Percentiles rank a stretch among this genome's conserved stretches.
Evolutionary conservation across 2,888 invertebrate genomes (phyloP).

Genomic region (Lissonota sp.): DNA sequence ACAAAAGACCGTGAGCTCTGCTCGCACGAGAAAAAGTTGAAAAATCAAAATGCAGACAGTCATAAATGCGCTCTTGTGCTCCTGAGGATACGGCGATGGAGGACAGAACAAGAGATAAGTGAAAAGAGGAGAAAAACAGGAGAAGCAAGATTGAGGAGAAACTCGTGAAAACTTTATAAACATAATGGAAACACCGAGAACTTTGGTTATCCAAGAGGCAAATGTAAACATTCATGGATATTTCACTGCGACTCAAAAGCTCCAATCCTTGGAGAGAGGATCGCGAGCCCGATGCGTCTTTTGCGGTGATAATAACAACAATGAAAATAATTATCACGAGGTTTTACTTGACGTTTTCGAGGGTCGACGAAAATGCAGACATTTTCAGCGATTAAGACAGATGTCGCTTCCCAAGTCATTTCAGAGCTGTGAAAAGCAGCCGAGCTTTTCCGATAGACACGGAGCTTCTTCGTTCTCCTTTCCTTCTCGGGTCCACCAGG

Average conservation of each 20-base stretch:
- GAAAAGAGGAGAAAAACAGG: conserved; percentile 8
- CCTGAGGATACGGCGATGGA: conserved; percentile 33
- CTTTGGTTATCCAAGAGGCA: conserved; percentile 17
- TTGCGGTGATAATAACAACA: conserved; percentile 34
- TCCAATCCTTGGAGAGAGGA: conserved; percentile 1
- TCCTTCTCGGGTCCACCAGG: neutral
- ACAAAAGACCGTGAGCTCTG: too few species aligned
- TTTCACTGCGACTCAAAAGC: conserved; percentile 9
- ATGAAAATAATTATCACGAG: conserved; percentile 43
- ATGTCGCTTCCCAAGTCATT: conserved; percentile 46
- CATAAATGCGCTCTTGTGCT: conserved; percentile 28
- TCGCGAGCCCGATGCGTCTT: neutral
- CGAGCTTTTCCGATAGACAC: conserved; percentile 17
- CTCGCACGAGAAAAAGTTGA: too few species aligned
- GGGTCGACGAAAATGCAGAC: conserved; percentile 26
- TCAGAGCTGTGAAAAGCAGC: conserved; percentile 27
- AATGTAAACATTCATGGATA: conserved; percentile 10
- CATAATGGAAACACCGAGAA: conserved; percentile 69
- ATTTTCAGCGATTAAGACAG: conserved; percentile 53
- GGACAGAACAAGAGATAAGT: neutral
- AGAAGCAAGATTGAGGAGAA: conserved; percentile 14
- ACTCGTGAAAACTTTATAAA: conserved; percentile 75
- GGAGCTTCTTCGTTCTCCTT: neutral
- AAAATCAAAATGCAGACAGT: neutral
- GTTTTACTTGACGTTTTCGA: conserved; percentile 26